Base-by-base conservation (phyloP, 2,797 vertebrate species). In the Tarsius wallacei region DNA sequence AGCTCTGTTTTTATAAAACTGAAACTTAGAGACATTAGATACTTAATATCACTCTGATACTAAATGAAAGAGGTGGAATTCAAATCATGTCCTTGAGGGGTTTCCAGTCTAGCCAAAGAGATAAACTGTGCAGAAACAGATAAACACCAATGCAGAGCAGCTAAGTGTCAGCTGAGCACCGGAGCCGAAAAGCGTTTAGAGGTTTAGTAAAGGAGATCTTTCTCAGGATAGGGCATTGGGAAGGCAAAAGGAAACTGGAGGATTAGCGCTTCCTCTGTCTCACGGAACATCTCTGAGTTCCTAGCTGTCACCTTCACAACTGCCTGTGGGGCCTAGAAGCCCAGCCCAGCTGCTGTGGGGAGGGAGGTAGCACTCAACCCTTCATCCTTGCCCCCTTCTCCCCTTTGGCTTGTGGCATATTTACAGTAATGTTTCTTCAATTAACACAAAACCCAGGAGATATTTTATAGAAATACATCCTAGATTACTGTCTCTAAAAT, bases 31-130 rank as follows among this genome's bases (percentile, higher is more conserved):
- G 77, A 90, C 36, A 59, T 68, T 66, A n/a, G 53, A 66, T n/a
- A 84, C 68, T 84, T 90, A 71, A 80, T 19, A 61, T 77, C 59
- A 88, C 17, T 42, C 51, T 59, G 63, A 59, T 42, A 36, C 53
- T 85, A 84, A 88, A 51, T 91, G 17, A 96, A 94, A 78, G 55
- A 87, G 64, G 28, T 80, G 51, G n/a, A 81, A 51, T 81, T 87
- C 33, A 86, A 63, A 70, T 53, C 49, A 10, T 26, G 1, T 81
- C 63, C 78, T 68, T 78, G 26, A 78, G 31, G 12, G 3, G 21
- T 33, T 77, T 73, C 36, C 49, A 42, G 74, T 57, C 51, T 9
- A 66, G 22, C 68, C 66, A 42, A 70, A 57, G 70, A 70, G 70
- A 91, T 42, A 74, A 64, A 36, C 36, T 53, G 53, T 31, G 70